Conservation (phyloP, 2,888 invertebrate genomes). For the Agrypnus murinus region DNA sequence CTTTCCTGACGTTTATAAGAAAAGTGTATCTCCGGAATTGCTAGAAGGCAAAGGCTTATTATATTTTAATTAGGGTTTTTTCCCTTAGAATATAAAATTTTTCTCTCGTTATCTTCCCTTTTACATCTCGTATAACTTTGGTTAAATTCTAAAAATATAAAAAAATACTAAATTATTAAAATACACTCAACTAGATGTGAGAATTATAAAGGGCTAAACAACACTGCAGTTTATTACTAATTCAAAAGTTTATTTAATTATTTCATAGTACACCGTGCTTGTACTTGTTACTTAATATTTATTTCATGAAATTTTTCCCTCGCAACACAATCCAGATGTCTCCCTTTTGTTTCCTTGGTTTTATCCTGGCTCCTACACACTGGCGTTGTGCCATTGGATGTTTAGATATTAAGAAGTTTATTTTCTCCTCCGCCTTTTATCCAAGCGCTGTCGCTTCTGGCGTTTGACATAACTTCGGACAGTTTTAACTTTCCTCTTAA, state of each 20-base stretch:
- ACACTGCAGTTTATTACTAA: neutral
- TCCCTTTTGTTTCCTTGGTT: slow-evolving; percentile 13
- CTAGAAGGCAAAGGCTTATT: slow-evolving; percentile 1
- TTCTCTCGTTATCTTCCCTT: neutral
- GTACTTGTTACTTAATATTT: neutral
- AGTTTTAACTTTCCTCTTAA: slow-evolving; percentile 20
- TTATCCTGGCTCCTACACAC: slow-evolving; percentile 10
- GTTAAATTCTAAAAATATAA: neutral
- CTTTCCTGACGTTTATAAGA: neutral
- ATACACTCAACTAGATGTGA: too few relatives aligned
- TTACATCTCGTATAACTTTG: neutral
- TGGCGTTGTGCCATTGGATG: slow-evolving; percentile 17
- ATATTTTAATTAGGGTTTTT: neutral
- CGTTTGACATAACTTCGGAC: slow-evolving; percentile 20
- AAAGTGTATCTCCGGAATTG: neutral
- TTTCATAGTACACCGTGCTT: neutral
- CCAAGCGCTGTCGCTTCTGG: slow-evolving; percentile 21
- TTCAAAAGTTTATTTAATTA: slow-evolving; percentile 14
- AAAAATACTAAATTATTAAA: too few relatives aligned
- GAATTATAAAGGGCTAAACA: too few relatives aligned
- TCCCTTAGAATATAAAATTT: neutral
- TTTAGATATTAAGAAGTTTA: slow-evolving; percentile 22
- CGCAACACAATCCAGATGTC: slow-evolving; percentile 14
- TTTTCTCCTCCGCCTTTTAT: slow-evolving; percentile 12
- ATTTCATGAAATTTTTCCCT: neutral